Conservation (phyloP, 1,140 invertebrate genomes). For the Zophobas morio region DNA sequence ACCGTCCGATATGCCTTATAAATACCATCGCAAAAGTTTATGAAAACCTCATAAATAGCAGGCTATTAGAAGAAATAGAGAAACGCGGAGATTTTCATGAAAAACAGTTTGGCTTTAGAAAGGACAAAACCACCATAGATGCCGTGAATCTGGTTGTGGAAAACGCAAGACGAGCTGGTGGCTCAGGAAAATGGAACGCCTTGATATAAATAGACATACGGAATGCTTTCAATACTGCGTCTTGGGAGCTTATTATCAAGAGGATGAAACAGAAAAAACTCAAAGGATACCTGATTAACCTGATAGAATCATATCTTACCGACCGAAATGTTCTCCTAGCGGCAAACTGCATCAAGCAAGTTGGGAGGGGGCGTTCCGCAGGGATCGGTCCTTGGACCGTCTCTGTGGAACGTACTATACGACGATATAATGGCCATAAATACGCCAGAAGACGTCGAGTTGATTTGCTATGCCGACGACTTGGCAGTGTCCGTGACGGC, state of each 20-base stretch:
- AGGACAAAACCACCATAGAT: not conserved
- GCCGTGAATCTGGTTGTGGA: not conserved
- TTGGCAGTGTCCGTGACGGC: no score
- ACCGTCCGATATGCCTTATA: constrained; percentile 47
- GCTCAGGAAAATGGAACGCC: not conserved
- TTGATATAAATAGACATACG: constrained; percentile 36
- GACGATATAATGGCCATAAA: constrained; percentile 3
- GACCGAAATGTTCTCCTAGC: constrained; percentile 1
- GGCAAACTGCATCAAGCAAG: no score
- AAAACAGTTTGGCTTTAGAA: constrained; percentile 18
- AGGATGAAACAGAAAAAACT: constrained; percentile 1
- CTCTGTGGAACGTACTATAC: constrained; percentile 64
- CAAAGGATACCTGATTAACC: not conserved
- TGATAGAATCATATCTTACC: constrained; percentile 9
- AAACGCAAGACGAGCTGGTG: not conserved
- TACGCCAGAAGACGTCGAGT: not conserved
- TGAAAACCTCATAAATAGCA: constrained; percentile 35
- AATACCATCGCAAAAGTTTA: constrained; percentile 16
- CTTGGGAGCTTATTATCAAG: constrained; percentile 20
- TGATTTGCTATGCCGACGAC: constrained; percentile 13
- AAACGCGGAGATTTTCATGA: constrained; percentile 4
- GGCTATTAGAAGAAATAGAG: constrained; percentile 30
- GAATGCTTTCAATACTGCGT: constrained; percentile 45
- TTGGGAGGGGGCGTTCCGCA: no score
- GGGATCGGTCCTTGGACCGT: constrained; percentile 65